phyloP scores from a whole-genome alignment of 2,888 invertebrate species.

The Tuta absoluta region DNA sequence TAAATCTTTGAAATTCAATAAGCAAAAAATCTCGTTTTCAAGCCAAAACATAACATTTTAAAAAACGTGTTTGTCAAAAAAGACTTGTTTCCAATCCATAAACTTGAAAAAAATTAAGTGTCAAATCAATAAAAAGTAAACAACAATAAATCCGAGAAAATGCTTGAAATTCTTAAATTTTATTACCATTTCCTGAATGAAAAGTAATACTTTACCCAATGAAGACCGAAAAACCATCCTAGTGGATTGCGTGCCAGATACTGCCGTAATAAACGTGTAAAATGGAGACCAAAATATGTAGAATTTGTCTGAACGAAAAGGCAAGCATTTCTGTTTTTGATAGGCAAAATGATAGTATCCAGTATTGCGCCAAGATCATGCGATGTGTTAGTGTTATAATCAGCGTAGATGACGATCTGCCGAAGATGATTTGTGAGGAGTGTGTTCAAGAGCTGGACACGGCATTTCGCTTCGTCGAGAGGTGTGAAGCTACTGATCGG shows the following conservation, averaged over 20 bases:
- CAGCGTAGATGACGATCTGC: constrained; percentile 61
- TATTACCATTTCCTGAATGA: background rate
- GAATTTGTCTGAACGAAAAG: constrained; percentile 62
- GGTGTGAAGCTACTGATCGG: constrained; percentile 64
- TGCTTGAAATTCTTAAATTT: background rate
- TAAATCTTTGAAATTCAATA: too few relatives aligned
- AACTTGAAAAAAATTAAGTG: background rate
- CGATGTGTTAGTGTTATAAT: constrained; percentile 60
- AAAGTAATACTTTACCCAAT: background rate
- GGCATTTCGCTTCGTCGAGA: constrained; percentile 60
- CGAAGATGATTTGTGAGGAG: constrained; percentile 57
- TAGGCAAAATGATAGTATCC: constrained; percentile 53
- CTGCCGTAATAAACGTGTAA: background rate
- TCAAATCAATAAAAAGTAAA: constrained; percentile 3
- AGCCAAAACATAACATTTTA: too few relatives aligned
- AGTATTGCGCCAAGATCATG: constrained; percentile 60
- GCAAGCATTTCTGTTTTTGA: constrained; percentile 62
- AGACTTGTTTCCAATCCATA: background rate
- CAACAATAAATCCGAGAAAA: background rate
- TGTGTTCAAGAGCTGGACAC: constrained; percentile 59
- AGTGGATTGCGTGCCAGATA: background rate
- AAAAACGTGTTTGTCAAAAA: too few relatives aligned
- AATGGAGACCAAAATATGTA: constrained; percentile 55
- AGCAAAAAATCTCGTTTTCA: too few relatives aligned
- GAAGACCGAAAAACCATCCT: background rate